Base-by-base conservation (phyloP, 23 tunicate species). In the Styela plicata region DNA sequence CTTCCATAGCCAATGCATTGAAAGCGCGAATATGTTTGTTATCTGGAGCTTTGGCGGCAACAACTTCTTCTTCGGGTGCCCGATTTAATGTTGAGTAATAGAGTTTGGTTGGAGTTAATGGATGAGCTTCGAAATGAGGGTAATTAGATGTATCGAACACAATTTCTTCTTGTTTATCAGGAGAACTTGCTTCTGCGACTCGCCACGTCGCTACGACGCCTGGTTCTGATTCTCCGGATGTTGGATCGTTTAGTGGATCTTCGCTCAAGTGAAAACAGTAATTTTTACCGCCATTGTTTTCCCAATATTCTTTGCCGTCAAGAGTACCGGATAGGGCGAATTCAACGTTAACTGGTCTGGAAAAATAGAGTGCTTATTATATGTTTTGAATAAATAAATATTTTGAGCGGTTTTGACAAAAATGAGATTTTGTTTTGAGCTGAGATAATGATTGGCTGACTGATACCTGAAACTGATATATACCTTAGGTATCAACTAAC, bases 51-150 rank as follows among this genome's bases (percentile, higher is more conserved):
- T 71, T 71, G 37, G 36, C 17, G 37, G 77, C 36, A 30, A 71
- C 35, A 21, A 71, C 34, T 30, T 71, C 77, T 32, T 71, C 34
- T 71, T 71, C 77, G 3, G 77, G 77, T 5, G 77, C 77, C 24
- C 34, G 32, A 21, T 34, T 5, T 20, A 71, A 28, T 5, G 35
- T 30, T 3, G 77, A 19, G 36, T 71, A 71, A 34, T 28, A 71
- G 24, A 71, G 23, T 76, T 76, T 76, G 30, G 81, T 76, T 53
- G 81, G 64, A 13, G 66, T 76, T 28, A 76, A 57, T 17, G 81
- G 81, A n/a, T 76, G 81, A 25, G 81, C 63, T 53, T 76, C 31
- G 26, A 76, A 76, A 24, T 76, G 81, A 7, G 81, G 66, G 27
- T 76, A 76, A 25, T 44, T 2, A 29, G 63, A 36, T 44, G 36